Evolutionary conservation across 2,888 invertebrate species (phyloP), one percentile per base, ranked within the genome.

Genomic region (Calephelis perditalis): DNA sequence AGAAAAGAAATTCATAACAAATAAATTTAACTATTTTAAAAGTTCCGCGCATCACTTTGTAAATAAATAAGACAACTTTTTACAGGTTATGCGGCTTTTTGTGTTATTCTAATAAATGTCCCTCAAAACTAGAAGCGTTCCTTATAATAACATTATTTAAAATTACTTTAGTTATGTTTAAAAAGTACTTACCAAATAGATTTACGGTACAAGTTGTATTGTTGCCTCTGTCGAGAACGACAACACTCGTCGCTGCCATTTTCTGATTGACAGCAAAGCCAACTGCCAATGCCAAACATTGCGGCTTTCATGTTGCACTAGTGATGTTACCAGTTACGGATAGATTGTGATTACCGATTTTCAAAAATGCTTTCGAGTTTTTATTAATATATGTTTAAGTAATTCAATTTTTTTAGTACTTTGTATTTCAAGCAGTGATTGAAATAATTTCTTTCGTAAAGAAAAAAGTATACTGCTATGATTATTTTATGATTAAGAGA

Each of bases 121-220:
- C 8, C 49, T 10, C n/a, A 12, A 56, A 56, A 54, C 57, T 63
- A 56, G n/a, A 60, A 62, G 58, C 49, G 35, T 4, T 55, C 35
- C n/a, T 57, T 40, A 54, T 12, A 61, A 46, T 59, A 60, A 6
- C 36, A 26, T 26, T 45, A 36, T 57, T 57, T 56, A 46, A 56
- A 54, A 11, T 11, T 56, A 60, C 7, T 52, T 52, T 58, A 59
- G 11, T 44, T 9, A 44, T 56, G 26, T 59, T 47, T 54, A 59
- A 60, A 58, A 36, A 56, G 68, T 70, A 92, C 94, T 94, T 92
- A 98, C 98, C 98, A 92, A 97, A 97, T 90, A 98, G 94, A 93
- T 98, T 98, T 87, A 98, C 96, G 81, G 97, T 97, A 92, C 97
- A 97, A 85, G 97, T 97, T 86, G 97, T 98, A 92, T 97, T 97